phyloP scores from a whole-genome alignment of 2,888 invertebrate genomes.

The Byasa hedistus region DNA sequence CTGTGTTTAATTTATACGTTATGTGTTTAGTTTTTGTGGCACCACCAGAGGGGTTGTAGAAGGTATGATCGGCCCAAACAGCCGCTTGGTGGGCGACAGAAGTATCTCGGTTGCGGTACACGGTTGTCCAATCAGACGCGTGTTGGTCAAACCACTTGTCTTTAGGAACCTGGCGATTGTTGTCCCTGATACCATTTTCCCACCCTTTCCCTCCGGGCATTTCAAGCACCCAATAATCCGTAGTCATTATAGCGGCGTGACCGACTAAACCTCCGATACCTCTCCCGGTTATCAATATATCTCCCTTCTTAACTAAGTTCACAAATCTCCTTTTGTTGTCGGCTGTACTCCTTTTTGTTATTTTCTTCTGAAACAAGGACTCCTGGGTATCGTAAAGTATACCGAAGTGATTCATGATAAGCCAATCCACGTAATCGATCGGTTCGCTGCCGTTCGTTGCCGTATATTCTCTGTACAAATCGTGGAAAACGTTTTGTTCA shows the following conservation, averaged over 20 bases:
- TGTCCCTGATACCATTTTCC: slow-evolving; percentile 45
- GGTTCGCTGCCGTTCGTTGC: slow-evolving; percentile 44
- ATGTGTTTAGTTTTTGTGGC: slow-evolving; percentile 49
- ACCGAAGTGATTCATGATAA: slow-evolving; percentile 60
- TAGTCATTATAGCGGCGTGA: slow-evolving; percentile 57
- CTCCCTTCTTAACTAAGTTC: slow-evolving; percentile 51
- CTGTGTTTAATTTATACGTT: slow-evolving; percentile 45
- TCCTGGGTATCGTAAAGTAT: slow-evolving; percentile 55
- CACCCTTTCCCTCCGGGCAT: slow-evolving; percentile 53
- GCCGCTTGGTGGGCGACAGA: slow-evolving; percentile 47
- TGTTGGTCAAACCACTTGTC: slow-evolving; percentile 53
- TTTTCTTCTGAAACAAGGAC: slow-evolving; percentile 54
- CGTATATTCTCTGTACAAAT: slow-evolving; percentile 47
- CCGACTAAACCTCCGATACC: slow-evolving; percentile 50
- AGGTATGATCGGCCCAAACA: slow-evolving; percentile 51
- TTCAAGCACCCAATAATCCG: slow-evolving; percentile 54
- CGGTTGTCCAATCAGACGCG: slow-evolving; percentile 51
- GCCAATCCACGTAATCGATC: slow-evolving; percentile 59
- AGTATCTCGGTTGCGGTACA: slow-evolving; percentile 49
- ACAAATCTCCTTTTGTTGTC: slow-evolving; percentile 53
- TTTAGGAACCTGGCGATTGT: slow-evolving; percentile 53
- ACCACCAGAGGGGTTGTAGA: slow-evolving; percentile 49
- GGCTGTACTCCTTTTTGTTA: slow-evolving; percentile 48
- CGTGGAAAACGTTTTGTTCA: slow-evolving; percentile 54
- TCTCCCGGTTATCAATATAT: slow-evolving; percentile 50